Conservation (phyloP, 2,797 vertebrate species). For the Petrocephalus schoutedeni region DNA sequence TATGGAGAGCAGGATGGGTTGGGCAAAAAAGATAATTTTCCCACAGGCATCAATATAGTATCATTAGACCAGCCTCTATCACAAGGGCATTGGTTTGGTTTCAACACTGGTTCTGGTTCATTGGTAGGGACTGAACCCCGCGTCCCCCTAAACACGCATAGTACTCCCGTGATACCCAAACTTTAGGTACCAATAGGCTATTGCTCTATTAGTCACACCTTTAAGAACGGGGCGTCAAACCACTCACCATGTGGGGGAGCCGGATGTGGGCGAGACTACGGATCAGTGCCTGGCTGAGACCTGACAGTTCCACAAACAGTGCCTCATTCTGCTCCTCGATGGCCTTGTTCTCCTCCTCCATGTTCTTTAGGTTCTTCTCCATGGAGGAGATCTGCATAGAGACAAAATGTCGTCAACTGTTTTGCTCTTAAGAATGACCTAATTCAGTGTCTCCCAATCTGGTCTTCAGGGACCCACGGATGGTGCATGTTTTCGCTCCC, state of each 20-base stretch:
- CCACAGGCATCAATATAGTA: not conserved
- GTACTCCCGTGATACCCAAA: not conserved
- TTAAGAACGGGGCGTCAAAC: not conserved
- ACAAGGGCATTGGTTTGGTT: not conserved
- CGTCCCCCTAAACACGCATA: not conserved
- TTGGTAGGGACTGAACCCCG: not conserved
- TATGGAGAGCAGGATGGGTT: not conserved
- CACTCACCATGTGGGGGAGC: conserved; percentile 88
- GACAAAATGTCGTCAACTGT: not conserved
- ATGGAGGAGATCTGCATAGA: conserved; percentile 85
- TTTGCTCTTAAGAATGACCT: not conserved
- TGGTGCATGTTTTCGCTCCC: not conserved
- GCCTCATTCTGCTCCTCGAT: conserved; percentile 95
- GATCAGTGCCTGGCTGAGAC: conserved; percentile 92
- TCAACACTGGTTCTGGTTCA: not conserved
- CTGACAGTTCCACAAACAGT: conserved; percentile 91
- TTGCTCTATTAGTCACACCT: not conserved
- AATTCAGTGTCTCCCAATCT: not conserved
- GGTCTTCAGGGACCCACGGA: not conserved
- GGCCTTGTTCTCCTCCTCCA: conserved; percentile 94
- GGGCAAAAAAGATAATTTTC: not conserved
- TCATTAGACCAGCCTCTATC: not conserved
- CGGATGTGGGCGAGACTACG: conserved; percentile 91
- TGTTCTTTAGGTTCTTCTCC: conserved; percentile 93
- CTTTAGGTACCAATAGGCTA: not conserved